phyloP scores from a whole-genome alignment of 2,888 invertebrate species.

The Dinocampus coccinellae region DNA sequence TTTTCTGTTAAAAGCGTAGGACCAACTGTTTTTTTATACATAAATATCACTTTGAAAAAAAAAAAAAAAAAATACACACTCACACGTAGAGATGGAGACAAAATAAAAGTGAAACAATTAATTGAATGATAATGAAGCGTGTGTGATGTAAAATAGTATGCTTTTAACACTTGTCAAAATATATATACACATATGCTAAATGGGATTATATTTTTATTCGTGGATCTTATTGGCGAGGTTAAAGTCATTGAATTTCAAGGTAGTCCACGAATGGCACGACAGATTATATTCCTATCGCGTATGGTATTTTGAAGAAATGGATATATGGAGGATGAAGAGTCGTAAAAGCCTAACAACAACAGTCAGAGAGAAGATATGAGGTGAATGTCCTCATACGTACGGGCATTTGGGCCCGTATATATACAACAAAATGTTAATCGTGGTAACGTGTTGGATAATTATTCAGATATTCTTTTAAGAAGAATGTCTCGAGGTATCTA shows the following conservation, averaged over 20 bases:
- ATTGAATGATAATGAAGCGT: conserved; percentile 5
- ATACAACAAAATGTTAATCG: conserved; percentile 59
- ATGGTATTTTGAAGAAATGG: conserved; percentile 34
- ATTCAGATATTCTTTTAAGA: conserved; percentile 62
- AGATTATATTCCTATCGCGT: conserved; percentile 37
- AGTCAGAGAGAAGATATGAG: conserved; percentile 4
- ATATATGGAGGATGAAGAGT: conserved; percentile 25
- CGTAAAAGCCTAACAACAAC: conserved; percentile 23
- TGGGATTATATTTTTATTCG: neutral
- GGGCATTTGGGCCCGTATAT: conserved; percentile 21
- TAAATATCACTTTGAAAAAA: neutral
- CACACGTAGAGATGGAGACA: too few relatives aligned
- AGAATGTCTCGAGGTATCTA: conserved; percentile 63
- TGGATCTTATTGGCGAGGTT: neutral
- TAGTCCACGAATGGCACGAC: conserved; percentile 29
- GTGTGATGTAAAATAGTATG: neutral
- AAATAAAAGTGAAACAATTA: neutral
- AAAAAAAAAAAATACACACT: neutral
- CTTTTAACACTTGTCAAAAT: neutral
- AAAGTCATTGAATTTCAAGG: conserved; percentile 20
- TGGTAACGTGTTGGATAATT: conserved; percentile 63
- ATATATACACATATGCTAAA: neutral
- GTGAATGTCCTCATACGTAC: conserved; percentile 20
- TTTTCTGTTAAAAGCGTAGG: too few relatives aligned
- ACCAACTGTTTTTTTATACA: neutral